These are phyloP conservation scores for Pterocles orientalis DNA, from an alignment of 2,113 vertebrate species.

Conservation along the genomic window DNA sequence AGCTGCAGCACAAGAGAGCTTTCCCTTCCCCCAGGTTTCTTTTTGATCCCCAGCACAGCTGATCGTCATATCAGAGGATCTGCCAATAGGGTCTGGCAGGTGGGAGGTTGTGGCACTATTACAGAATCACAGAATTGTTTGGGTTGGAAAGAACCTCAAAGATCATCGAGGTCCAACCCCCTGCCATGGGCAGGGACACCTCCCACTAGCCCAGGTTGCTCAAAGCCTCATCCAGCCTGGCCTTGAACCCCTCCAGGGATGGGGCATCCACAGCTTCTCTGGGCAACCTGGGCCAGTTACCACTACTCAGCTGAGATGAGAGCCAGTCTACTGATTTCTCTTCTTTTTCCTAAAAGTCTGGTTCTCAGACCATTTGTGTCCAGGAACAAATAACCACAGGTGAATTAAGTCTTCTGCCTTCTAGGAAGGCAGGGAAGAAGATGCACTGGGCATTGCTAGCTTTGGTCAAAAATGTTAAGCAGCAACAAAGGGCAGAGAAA, in stretches of 20 bases:
- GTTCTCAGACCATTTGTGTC: rapidly evolving
- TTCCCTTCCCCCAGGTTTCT: neutral
- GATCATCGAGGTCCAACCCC: too few relatives aligned
- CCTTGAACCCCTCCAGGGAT: too few relatives aligned
- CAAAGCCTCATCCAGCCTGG: too few relatives aligned
- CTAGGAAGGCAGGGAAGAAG: neutral
- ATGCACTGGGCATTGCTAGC: neutral
- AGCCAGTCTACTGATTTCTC: neutral
- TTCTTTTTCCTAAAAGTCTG: neutral
- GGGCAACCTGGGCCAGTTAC: neutral
- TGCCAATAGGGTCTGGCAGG: neutral
- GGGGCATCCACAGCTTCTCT: too few relatives aligned
- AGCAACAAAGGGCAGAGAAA: neutral
- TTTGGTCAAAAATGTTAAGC: neutral
- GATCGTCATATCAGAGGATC: neutral
- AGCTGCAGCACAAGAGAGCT: neutral
- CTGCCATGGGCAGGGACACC: too few relatives aligned
- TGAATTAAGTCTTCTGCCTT: neutral
- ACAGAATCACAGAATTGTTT: too few relatives aligned
- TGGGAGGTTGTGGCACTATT: neutral
- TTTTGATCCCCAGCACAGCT: neutral
- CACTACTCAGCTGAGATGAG: neutral
- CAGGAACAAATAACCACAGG: neutral
- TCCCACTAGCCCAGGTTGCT: too few relatives aligned
- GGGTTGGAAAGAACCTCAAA: too few relatives aligned